A percentile compares a stretch with the other conserved stretches of the same genome.
These are phyloP conservation scores for Erethizon dorsatum DNA, from an alignment of 2,797 vertebrate species.

Conservation along the genomic window DNA sequence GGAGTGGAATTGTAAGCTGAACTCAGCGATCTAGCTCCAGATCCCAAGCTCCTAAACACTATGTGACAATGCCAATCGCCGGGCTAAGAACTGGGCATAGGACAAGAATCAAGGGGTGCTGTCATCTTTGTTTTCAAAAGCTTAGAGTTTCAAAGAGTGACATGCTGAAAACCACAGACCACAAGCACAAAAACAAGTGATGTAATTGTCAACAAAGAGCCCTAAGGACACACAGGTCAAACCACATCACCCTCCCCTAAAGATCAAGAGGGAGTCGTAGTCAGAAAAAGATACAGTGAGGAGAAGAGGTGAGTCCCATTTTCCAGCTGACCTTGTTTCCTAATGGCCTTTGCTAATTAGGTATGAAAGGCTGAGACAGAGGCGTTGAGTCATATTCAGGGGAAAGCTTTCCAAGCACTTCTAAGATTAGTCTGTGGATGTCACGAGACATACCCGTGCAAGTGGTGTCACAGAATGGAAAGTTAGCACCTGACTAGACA, in stretches of 20 bases:
- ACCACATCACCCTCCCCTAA: background rate
- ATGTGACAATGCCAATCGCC: background rate
- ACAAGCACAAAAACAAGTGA: background rate
- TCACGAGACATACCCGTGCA: background rate
- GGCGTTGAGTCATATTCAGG: background rate
- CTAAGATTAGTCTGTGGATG: background rate
- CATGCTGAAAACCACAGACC: background rate
- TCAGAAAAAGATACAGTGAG: background rate
- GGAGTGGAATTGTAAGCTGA: background rate
- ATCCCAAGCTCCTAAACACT: background rate
- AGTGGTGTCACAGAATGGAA: background rate
- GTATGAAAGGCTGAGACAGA: background rate
- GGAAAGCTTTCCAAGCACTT: constrained; percentile 5
- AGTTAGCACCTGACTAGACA: background rate
- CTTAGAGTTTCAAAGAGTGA: background rate
- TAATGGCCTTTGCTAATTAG: background rate
- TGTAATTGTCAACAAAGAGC: background rate
- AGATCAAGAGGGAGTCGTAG: background rate
- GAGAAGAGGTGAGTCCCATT: background rate
- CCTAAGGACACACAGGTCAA: background rate
- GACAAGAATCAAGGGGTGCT: background rate
- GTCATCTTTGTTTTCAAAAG: constrained; percentile 18
- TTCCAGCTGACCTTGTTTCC: constrained; percentile 25
- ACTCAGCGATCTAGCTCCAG: background rate
- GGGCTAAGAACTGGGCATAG: background rate